Percentiles rank a stretch among this genome's conserved stretches.
Evolutionary conservation across 2,113 vertebrate species (phyloP).

Genomic region (Octodon degus): DNA sequence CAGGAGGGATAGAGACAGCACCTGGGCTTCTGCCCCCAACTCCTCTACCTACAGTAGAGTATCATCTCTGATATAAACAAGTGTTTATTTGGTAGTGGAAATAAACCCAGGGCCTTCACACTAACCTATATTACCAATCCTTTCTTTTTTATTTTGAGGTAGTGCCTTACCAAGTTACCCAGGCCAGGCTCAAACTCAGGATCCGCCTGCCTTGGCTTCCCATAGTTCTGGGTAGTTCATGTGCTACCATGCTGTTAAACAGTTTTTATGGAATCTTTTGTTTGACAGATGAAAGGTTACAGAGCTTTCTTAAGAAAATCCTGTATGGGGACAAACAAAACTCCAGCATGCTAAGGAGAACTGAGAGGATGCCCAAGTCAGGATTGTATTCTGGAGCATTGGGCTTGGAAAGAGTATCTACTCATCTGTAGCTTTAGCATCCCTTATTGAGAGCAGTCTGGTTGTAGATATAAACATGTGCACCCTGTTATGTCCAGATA

Average conservation of each 20-base stretch:
- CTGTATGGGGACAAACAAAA: not conserved
- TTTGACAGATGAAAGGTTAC: not conserved
- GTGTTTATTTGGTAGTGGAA: not conserved
- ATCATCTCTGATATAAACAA: not conserved
- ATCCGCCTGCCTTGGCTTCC: not conserved
- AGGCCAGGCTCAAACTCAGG: not conserved
- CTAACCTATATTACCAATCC: not conserved
- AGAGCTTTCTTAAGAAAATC: slow-evolving; percentile 30
- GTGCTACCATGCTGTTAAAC: not conserved
- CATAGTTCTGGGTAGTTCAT: not conserved
- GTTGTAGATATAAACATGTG: not conserved
- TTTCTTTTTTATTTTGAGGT: not conserved
- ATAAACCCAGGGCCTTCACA: not conserved
- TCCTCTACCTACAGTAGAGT: not conserved
- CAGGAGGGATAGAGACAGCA: not conserved
- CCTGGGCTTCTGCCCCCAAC: not conserved
- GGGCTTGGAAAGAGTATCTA: not conserved
- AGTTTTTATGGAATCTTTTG: not conserved
- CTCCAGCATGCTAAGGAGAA: not conserved
- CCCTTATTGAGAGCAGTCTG: not conserved
- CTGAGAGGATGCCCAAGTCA: not conserved
- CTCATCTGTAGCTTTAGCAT: not conserved
- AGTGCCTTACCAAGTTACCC: not conserved
- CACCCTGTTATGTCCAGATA: not conserved
- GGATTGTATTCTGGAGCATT: not conserved